These are phyloP conservation scores for Gopherus flavomarginatus DNA, from an alignment of 2,113 vertebrate genomes.

Conservation along the genomic window DNA sequence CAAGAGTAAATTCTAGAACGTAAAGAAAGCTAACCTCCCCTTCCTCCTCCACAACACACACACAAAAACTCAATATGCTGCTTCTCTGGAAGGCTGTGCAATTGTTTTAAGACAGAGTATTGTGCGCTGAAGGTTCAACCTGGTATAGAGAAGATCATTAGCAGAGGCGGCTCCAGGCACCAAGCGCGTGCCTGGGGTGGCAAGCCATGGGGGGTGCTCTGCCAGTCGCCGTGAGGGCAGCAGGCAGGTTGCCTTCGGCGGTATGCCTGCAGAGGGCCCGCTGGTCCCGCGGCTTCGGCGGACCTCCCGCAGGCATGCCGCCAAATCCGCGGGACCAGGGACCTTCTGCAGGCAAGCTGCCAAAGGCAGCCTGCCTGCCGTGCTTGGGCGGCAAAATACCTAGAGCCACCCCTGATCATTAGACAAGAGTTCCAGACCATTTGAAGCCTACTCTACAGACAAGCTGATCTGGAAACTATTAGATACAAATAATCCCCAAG, in stretches of 20 bases:
- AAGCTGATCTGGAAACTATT: conserved; percentile 58
- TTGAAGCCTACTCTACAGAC: conserved; percentile 68
- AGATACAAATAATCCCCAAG: conserved; percentile 41
- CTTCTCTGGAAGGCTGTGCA: conserved; percentile 56
- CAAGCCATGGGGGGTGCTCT: no score
- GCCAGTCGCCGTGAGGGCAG: no score
- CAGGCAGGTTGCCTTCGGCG: no score
- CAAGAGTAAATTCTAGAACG: conserved; percentile 2
- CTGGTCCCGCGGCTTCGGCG: no score
- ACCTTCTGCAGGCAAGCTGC: no score
- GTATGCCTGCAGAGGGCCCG: no score
- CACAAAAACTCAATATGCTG: conserved; percentile 65
- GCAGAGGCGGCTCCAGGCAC: background rate
- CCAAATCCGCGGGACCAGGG: no score
- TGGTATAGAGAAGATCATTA: conserved; percentile 60
- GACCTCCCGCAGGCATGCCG: no score
- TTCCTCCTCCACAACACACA: background rate
- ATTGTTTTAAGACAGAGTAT: conserved; percentile 47
- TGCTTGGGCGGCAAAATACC: no score
- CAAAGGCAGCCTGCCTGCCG: no score
- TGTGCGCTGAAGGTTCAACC: conserved; percentile 75
- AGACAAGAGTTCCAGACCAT: conserved; percentile 73
- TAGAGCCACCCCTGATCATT: conserved; percentile 1
- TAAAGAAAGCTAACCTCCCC: background rate
- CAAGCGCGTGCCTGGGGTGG: no score